Evolutionary conservation across 1,140 invertebrate genomes (phyloP).

Genomic region (Acromyrmex echinatior): DNA sequence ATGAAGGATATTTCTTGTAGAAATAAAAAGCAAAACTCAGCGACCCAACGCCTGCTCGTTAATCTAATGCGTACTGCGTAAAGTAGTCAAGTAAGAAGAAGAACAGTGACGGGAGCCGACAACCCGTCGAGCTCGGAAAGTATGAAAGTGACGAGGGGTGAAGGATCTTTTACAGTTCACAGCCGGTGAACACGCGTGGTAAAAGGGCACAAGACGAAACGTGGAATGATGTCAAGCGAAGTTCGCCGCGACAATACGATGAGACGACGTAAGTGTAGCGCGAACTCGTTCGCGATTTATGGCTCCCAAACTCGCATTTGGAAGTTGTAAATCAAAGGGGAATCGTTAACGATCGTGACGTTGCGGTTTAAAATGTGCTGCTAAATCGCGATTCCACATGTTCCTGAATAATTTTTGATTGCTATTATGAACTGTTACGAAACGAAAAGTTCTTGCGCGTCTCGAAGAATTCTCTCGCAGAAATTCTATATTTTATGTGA

Average conservation of each 20-base stretch:
- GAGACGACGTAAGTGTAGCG: slow-evolving; percentile 18
- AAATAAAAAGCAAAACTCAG: slow-evolving; percentile 25
- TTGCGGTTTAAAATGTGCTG: slow-evolving; percentile 13
- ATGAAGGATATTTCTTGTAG: background rate
- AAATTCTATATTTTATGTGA: background rate
- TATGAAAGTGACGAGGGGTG: slow-evolving; percentile 38
- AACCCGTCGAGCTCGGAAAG: background rate
- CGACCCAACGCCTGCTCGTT: background rate
- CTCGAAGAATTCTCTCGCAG: background rate
- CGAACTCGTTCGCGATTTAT: slow-evolving; percentile 37
- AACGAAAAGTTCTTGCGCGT: background rate
- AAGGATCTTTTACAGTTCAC: slow-evolving; percentile 60
- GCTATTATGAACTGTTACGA: background rate
- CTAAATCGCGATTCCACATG: slow-evolving; percentile 20
- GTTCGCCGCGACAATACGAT: slow-evolving; percentile 21
- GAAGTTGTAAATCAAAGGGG: slow-evolving; percentile 29
- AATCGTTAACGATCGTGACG: background rate
- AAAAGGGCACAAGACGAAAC: slow-evolving; percentile 32
- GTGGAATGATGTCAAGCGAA: slow-evolving; percentile 44
- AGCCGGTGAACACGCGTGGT: slow-evolving; percentile 41
- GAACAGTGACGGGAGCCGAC: background rate
- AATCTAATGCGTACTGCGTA: slow-evolving; percentile 2
- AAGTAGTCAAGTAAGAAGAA: slow-evolving; percentile 10
- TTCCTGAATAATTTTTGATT: background rate
- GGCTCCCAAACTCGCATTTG: slow-evolving; percentile 36